These are phyloP conservation scores for Colistium nudipinnis DNA, from an alignment of 2,113 vertebrate species.

Conservation along the genomic window DNA sequence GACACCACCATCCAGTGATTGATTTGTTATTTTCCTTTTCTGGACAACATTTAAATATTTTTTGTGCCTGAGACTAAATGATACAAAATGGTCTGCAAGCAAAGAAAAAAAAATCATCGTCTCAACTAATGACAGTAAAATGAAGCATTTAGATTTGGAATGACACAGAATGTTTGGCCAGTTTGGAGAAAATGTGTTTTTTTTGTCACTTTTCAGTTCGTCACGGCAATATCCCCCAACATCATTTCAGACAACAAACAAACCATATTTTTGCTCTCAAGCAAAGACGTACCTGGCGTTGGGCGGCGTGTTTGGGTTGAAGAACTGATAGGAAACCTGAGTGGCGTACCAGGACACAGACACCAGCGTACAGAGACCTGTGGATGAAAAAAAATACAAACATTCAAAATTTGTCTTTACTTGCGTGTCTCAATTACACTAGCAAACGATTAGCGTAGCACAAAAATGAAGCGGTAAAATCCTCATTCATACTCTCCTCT, in stretches of 20 bases:
- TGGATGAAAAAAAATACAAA: not conserved
- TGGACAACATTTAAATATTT: not conserved
- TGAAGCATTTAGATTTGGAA: not conserved
- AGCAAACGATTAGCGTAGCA: not conserved
- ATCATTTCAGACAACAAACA: conserved; percentile 1
- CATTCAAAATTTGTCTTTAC: too few relatives aligned
- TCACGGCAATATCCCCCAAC: not conserved
- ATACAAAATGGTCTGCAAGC: too few relatives aligned
- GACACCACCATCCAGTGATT: not conserved
- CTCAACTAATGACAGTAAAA: not conserved
- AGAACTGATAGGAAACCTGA: conserved; percentile 94
- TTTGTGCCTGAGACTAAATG: too few relatives aligned
- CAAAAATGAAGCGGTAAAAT: not conserved
- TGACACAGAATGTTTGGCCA: not conserved
- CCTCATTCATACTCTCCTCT: conserved; percentile 8
- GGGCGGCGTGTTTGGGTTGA: conserved; percentile 90
- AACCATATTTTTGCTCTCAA: not conserved
- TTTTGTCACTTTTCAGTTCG: not conserved
- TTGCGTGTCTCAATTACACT: not conserved
- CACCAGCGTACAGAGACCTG: conserved; percentile 91
- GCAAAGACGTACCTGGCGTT: conserved; percentile 87
- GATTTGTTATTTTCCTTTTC: not conserved
- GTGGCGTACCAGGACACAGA: conserved; percentile 95
- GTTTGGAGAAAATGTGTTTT: not conserved
- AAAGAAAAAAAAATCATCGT: not conserved